These are phyloP conservation scores for Sarcophaga peregrina DNA, from an alignment of 1,140 invertebrate genomes.

Conservation along the genomic window DNA sequence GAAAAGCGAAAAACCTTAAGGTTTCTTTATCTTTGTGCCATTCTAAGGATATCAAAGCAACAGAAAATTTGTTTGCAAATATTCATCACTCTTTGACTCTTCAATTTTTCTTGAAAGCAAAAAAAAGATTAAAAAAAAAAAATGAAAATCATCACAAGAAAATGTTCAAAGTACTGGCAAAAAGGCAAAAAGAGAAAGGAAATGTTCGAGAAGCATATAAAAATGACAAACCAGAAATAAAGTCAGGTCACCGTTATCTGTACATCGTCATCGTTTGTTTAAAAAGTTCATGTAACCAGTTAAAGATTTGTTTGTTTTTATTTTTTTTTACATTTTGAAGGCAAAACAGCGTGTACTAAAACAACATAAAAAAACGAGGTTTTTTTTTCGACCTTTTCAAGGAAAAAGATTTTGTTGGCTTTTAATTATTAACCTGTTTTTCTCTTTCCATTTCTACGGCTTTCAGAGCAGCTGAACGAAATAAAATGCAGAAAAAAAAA, in stretches of 20 bases:
- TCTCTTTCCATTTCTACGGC: neutral
- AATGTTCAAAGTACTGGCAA: constrained; percentile 17
- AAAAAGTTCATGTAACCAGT: neutral
- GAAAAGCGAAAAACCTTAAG: too few relatives aligned
- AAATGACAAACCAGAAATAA: neutral
- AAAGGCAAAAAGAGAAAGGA: neutral
- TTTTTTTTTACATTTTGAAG: neutral
- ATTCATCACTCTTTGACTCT: neutral
- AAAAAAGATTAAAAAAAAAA: neutral
- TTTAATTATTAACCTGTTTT: constrained; percentile 40
- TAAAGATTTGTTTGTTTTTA: neutral
- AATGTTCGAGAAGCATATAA: neutral
- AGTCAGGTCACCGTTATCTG: constrained; percentile 12
- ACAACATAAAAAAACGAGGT: neutral
- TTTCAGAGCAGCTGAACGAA: neutral
- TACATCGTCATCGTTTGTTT: neutral
- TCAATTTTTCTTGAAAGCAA: neutral
- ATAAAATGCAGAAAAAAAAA: neutral
- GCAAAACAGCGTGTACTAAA: neutral
- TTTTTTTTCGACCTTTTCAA: neutral
- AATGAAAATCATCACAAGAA: neutral
- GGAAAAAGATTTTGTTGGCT: constrained; percentile 28
- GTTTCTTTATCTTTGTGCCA: too few relatives aligned
- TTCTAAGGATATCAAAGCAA: too few relatives aligned
- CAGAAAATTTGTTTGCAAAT: neutral